These are phyloP conservation scores for Pelodiscus sinensis DNA, from an alignment of 2,113 vertebrate genomes.

Conservation along the genomic window DNA sequence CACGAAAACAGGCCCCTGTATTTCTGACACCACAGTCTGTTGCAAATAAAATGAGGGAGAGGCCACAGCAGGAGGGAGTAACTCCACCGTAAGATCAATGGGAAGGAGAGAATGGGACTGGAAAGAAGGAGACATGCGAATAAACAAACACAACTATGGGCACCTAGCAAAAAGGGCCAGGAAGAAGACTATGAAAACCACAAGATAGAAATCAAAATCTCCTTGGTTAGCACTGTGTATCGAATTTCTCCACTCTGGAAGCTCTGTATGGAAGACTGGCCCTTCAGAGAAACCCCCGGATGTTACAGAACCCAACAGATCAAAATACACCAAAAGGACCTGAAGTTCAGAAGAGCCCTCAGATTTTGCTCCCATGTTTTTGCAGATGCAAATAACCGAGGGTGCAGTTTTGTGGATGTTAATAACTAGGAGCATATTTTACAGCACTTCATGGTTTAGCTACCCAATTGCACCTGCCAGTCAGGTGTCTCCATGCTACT, in stretches of 20 bases:
- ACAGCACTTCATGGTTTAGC: not conserved
- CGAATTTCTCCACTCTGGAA: not conserved
- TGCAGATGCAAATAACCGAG: not conserved
- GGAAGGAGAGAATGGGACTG: slow-evolving; percentile 15
- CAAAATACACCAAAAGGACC: not conserved
- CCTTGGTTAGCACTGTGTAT: not conserved
- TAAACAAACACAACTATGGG: not conserved
- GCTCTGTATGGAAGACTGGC: not conserved
- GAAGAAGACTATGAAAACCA: not conserved
- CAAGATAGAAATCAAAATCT: not conserved
- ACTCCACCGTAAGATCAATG: slow-evolving; percentile 65
- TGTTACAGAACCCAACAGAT: not conserved
- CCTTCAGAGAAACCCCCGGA: not conserved
- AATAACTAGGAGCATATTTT: not conserved
- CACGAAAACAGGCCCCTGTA: slow-evolving; percentile 3
- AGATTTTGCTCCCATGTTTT: not conserved
- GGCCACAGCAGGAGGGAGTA: slow-evolving; percentile 66
- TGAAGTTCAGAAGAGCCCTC: not conserved
- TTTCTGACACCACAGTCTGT: slow-evolving; percentile 64
- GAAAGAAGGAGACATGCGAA: slow-evolving; percentile 1
- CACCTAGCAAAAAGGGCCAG: accelerated
- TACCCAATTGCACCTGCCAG: not conserved
- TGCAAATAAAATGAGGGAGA: slow-evolving; percentile 46
- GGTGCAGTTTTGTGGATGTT: not conserved
- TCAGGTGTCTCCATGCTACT: not conserved